Evolutionary conservation across 2,888 invertebrate genomes (phyloP).

Genomic region (Venusia cambrica): DNA sequence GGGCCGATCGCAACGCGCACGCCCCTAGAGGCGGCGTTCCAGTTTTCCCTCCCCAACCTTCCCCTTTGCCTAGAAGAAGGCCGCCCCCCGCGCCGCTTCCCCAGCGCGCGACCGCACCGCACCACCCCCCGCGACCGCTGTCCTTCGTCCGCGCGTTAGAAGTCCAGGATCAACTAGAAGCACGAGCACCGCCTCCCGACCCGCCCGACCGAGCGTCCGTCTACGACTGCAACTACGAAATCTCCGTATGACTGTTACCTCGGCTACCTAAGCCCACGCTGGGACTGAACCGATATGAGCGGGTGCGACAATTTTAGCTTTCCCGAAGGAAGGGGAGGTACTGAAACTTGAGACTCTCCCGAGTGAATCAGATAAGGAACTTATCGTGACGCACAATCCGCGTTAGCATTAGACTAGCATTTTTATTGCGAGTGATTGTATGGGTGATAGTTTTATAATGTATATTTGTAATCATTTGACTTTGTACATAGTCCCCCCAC

Average conservation of each 20-base stretch:
- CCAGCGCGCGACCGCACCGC: constrained; percentile 61
- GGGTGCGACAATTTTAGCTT: too few relatives aligned
- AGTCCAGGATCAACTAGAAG: constrained; percentile 93
- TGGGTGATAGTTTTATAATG: constrained; percentile 48
- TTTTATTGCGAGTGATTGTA: constrained; percentile 13
- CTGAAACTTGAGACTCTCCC: too few relatives aligned
- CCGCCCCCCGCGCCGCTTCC: constrained; percentile 71
- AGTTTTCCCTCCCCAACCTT: constrained; percentile 63
- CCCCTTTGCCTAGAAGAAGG: constrained; percentile 54
- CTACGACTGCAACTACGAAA: constrained; percentile 97
- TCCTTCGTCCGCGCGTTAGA: constrained; percentile 94
- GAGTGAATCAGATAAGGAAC: constrained; percentile 7
- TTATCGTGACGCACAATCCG: constrained; percentile 21
- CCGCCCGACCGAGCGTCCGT: constrained; percentile 93
- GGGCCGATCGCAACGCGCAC: constrained; percentile 72
- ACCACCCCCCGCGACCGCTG: constrained; percentile 85
- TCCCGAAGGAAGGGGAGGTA: too few relatives aligned
- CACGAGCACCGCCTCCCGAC: constrained; percentile 79
- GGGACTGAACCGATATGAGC: too few relatives aligned
- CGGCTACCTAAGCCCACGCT: constrained; percentile 5
- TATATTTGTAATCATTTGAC: constrained; percentile 60
- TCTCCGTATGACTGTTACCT: constrained; percentile 88
- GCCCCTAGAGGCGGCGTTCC: constrained; percentile 55
- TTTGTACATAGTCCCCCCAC: constrained; percentile 67
- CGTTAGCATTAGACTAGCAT: constrained; percentile 20